Percentiles rank a stretch among this genome's conserved stretches.
These are phyloP conservation scores for Stegostoma tigrinum DNA, from an alignment of 2,113 vertebrate genomes.

Conservation along the genomic window DNA sequence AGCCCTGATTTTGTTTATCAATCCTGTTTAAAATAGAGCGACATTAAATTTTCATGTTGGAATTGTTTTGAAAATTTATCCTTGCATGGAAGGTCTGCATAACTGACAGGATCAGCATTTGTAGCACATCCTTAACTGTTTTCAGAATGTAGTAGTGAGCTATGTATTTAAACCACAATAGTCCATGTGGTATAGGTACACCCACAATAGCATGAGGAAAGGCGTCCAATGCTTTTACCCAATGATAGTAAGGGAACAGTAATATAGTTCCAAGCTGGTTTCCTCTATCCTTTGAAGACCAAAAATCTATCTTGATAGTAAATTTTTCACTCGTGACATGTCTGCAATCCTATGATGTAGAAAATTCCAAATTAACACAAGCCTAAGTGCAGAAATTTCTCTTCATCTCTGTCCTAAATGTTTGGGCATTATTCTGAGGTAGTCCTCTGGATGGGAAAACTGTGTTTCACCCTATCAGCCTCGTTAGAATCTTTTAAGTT, in stretches of 20 bases:
- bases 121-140: neutral
- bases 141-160: neutral
- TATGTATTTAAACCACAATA: neutral
- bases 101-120: neutral
- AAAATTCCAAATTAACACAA: no score
- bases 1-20: neutral
- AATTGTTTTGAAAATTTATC: neutral
- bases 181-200: neutral
- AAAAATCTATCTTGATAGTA: neutral
- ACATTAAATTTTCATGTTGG: neutral
- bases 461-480: no score
- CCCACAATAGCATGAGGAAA: neutral
- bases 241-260: no score
- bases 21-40: neutral
- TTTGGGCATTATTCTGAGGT: no score
- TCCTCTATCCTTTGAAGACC: neutral
- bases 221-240: no score
- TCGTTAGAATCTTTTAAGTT: no score
- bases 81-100: neutral
- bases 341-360: neutral
- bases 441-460: no score
- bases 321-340: neutral
- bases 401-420: no score
- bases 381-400: no score
- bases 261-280: no score